Evolutionary conservation across 2,113 vertebrate genomes (phyloP), one percentile per base, ranked within the genome.

Genomic region (Psilopsiagon aurifrons): DNA sequence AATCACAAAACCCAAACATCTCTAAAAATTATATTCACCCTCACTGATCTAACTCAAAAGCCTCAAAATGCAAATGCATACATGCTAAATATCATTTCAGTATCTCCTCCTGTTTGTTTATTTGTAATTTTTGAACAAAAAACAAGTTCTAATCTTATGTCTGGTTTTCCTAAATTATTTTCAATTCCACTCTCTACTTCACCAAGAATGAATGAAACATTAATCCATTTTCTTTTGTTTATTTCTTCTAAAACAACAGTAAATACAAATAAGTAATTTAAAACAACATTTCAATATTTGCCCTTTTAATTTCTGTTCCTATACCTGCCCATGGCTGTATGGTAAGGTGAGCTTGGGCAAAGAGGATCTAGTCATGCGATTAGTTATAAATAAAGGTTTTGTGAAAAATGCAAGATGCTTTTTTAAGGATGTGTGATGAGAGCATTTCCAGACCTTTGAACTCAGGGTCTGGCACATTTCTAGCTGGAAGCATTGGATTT

Each of bases 61-160:
- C 14, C 39, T 64, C 25, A n/a, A 44, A 83, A 87, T 4, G 16
- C 7, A 44, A 83, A 87, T 4, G 16, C 7, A 29, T n/a, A 41
- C 0, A 10, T 1, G 12, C 25, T 43, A 71, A 79, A 64, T 4
- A 41, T 8, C 15, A 52, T 86, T 86, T 62, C 76, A 35, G 35
- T 11, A 15, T 14, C 17, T 29, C 27, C 35, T 29, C 15, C 49
- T 39, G 9, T 39, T 35, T 18, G 1, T 7, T 41, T 57, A 19
- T 35, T 28, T 59, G 20, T 23, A 70, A 44, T 14, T 49, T 43
- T 13, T 28, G 49, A 77, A 86, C 24, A 73, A 67, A 78, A 44
- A 0, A 0, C 25, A 51, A 69, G 12, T 29, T 83, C 49, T 63
- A 13, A 83, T 17, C 17, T 64, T 22, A 10, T 2, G 1, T 11